phyloP scores from a whole-genome alignment of 2,113 vertebrate species.

The Baryphthengus martii region DNA sequence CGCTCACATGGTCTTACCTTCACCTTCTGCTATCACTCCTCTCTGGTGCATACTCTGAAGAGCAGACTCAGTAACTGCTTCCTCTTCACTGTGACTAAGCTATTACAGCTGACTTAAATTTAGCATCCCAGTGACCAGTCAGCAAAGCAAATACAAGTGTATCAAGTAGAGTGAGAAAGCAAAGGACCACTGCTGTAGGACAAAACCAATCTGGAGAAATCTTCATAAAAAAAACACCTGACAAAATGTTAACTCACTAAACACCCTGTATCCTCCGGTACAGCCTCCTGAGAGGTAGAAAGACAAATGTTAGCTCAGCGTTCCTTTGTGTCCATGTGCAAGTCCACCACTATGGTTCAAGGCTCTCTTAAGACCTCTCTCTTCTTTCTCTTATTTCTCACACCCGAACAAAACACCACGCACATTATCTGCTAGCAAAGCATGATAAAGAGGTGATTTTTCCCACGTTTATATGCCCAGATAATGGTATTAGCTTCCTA shows the following conservation, averaged over 20 bases:
- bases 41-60: neutral
- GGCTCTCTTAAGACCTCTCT: neutral
- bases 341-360: neutral
- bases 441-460: neutral
- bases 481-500: neutral
- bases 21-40: neutral
- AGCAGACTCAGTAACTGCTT: neutral
- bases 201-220: neutral
- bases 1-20: fast-evolving
- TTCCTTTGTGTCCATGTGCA: neutral
- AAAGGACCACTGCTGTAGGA: neutral
- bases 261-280: neutral
- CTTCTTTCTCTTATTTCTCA: neutral
- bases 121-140: neutral
- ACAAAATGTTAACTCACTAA: neutral
- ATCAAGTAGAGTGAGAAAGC: neutral
- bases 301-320: neutral
- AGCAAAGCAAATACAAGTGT: neutral
- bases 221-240: neutral
- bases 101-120: neutral
- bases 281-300: neutral
- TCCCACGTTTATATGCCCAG: neutral
- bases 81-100: neutral
- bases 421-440: neutral
- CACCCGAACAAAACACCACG: neutral